phyloP scores from a whole-genome alignment of 2,113 vertebrate species.

The Pterophyllum scalare region DNA sequence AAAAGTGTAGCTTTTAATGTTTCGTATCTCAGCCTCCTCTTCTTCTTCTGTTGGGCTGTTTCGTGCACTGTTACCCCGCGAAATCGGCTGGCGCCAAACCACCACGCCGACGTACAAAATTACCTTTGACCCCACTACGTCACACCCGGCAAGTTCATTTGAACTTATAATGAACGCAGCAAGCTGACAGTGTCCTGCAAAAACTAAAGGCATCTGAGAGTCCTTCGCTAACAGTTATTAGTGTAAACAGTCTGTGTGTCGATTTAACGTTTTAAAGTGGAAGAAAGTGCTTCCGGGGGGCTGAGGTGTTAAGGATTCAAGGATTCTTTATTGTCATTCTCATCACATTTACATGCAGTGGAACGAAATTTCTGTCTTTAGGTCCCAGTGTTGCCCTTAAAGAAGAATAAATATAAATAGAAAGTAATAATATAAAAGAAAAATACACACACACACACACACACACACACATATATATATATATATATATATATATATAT shows the following conservation, averaged over 20 bases:
- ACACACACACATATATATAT: too few species aligned
- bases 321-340: too few species aligned
- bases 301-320: not conserved
- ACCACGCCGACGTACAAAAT: conserved; percentile 69
- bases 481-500: too few species aligned
- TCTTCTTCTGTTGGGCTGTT: not conserved
- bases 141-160: conserved; percentile 51
- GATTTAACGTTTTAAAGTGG: not conserved
- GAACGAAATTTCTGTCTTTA: too few species aligned
- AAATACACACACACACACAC: too few species aligned
- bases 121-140: conserved; percentile 78
- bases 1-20: not conserved
- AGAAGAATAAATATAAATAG: too few species aligned
- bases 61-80: conserved; percentile 69
- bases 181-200: not conserved
- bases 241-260: not conserved
- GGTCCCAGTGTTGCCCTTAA: too few species aligned
- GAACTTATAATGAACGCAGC: conserved; percentile 8
- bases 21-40: not conserved
- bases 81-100: conserved; percentile 85
- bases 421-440: too few species aligned
- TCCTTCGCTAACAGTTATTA: not conserved
- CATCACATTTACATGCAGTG: too few species aligned
- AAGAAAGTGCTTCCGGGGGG: not conserved
- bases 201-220: not conserved